Percentiles rank a stretch among this genome's conserved stretches.
Conservation (phyloP, 2,113 vertebrate genomes). For the Oryzias celebensis region DNA sequence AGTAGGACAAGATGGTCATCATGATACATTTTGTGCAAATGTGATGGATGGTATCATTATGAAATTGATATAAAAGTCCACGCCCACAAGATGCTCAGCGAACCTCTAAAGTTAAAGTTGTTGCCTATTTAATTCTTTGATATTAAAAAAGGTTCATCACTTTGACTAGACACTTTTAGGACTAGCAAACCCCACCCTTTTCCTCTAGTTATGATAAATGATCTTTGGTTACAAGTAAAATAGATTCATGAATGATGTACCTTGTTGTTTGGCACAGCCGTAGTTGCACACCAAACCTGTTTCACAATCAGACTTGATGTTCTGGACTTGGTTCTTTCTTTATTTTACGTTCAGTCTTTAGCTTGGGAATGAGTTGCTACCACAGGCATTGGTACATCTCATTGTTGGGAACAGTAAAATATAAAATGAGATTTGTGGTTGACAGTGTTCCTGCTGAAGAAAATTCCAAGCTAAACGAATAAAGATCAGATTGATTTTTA, state of each 20-base stretch:
- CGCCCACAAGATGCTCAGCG: slow-evolving; percentile 52
- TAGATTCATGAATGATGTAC: slow-evolving; percentile 5
- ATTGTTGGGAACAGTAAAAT: no score
- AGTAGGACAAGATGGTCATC: slow-evolving; percentile 61
- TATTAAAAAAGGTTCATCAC: slow-evolving; percentile 28
- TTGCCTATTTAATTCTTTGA: slow-evolving; percentile 42
- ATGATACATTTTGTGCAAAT: slow-evolving; percentile 23
- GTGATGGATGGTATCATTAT: slow-evolving; percentile 72
- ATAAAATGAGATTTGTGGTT: no score
- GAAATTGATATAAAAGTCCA: slow-evolving; percentile 64
- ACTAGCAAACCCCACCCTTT: slow-evolving; percentile 10
- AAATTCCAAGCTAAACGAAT: no score
- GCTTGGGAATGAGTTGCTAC: no score
- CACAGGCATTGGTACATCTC: no score
- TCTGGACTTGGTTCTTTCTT: no score
- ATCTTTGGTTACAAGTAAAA: slow-evolving; percentile 16
- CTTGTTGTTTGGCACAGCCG: background rate
- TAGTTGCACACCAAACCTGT: no score
- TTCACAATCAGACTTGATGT: no score
- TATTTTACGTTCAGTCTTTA: no score
- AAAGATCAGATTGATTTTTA: no score
- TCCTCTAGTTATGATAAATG: slow-evolving; percentile 51
- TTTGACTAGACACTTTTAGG: slow-evolving; percentile 22
- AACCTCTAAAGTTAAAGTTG: slow-evolving; percentile 51
- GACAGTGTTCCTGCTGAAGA: no score